Percentiles rank a stretch among this genome's conserved stretches.
Conservation (phyloP, 1,140 invertebrate species). For the Aphaenogaster floridana region DNA sequence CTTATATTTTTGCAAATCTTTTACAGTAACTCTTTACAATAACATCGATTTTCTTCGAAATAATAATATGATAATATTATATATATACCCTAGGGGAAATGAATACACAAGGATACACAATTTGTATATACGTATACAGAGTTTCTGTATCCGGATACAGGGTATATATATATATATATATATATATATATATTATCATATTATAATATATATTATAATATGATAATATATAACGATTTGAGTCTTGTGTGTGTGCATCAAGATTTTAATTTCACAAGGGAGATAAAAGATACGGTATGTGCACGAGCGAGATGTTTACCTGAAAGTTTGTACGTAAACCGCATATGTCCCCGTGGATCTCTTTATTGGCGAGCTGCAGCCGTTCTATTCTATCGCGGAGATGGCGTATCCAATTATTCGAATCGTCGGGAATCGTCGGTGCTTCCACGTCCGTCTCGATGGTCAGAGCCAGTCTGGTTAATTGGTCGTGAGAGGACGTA, state of each 20-base stretch:
- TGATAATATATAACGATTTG: background rate
- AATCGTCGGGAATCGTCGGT: conserved; percentile 65
- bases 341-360: conserved; percentile 79
- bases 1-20: background rate
- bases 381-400: conserved; percentile 79
- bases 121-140: no score
- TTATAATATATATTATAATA: no score
- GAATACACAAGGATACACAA: no score
- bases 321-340: conserved; percentile 78
- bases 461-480: conserved; percentile 80
- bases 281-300: background rate
- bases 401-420: conserved; percentile 73
- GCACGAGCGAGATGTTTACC: conserved; percentile 62
- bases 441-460: conserved; percentile 77
- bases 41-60: background rate
- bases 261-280: conserved; percentile 18
- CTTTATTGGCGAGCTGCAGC: conserved; percentile 75
- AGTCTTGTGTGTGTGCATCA: no score
- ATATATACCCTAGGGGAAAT: no score
- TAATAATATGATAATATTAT: background rate
- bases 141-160: no score
- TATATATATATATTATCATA: no score
- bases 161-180: no score
- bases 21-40: background rate
- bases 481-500: conserved; percentile 78